A percentile compares a stretch with the other conserved stretches of the same genome.
Conservation (phyloP, 2,797 vertebrate genomes). For the Enteromius thamalakanensis region DNA sequence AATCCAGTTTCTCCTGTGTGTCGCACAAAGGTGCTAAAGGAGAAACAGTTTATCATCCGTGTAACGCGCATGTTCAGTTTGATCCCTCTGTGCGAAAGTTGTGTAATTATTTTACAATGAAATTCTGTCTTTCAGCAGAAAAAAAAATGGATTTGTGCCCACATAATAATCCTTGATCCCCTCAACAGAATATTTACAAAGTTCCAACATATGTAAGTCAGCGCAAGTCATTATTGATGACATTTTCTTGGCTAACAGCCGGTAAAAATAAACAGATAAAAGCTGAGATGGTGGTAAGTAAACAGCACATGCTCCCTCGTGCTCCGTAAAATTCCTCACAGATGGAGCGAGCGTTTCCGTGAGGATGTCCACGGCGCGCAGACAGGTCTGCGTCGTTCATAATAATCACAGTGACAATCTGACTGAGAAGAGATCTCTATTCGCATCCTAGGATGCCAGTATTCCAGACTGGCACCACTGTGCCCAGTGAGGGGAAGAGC, state of each 20-base stretch:
- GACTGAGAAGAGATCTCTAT: slow-evolving; percentile 75
- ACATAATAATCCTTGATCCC: slow-evolving; percentile 21
- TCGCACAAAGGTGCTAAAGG: slow-evolving; percentile 53
- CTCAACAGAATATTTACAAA: slow-evolving; percentile 28
- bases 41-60: slow-evolving; percentile 62
- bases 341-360: slow-evolving; percentile 22
- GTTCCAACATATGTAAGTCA: slow-evolving; percentile 28
- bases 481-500: slow-evolving; percentile 84
- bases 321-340: slow-evolving; percentile 27
- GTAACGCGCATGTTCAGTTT: slow-evolving; percentile 50
- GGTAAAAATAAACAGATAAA: slow-evolving; percentile 29
- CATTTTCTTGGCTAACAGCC: slow-evolving; percentile 30
- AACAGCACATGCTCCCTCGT: slow-evolving; percentile 34
- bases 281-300: slow-evolving; percentile 22
- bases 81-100: slow-evolving; percentile 48
- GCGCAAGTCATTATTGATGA: neutral
- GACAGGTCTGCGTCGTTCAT: slow-evolving; percentile 53
- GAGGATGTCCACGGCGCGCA: slow-evolving; percentile 9
- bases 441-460: slow-evolving; percentile 81
- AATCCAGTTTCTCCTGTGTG: slow-evolving; percentile 58
- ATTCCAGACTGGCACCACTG: slow-evolving; percentile 75
- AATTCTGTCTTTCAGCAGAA: slow-evolving; percentile 7
- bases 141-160: slow-evolving; percentile 16
- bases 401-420: slow-evolving; percentile 78
- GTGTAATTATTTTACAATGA: slow-evolving; percentile 50